These are phyloP conservation scores for Nymphalis io DNA, from an alignment of 1,140 invertebrate genomes.

Conservation along the genomic window DNA sequence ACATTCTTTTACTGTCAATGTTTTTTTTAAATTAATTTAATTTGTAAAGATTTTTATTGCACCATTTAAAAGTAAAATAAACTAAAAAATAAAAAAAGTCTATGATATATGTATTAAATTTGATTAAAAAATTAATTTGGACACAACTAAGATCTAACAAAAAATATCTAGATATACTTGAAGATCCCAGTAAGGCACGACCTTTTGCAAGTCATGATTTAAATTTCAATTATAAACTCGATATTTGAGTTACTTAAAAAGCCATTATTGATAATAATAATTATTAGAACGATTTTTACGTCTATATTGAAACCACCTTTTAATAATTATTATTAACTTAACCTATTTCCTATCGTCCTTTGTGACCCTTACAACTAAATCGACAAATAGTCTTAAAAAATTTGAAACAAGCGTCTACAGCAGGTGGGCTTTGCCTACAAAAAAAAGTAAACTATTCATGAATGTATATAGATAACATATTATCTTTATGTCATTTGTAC, in stretches of 20 bases:
- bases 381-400: background rate
- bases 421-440: background rate
- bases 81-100: no score
- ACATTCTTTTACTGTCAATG: no score
- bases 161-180: conserved; percentile 6
- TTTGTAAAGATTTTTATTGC: no score
- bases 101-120: no score
- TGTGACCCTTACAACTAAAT: conserved; percentile 15
- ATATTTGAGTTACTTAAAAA: background rate
- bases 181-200: background rate
- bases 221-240: background rate
- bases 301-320: background rate
- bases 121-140: background rate
- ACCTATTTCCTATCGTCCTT: conserved; percentile 19
- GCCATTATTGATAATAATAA: background rate
- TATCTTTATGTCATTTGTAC: background rate
- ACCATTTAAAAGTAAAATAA: no score
- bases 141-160: conserved; percentile 9
- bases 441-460: background rate
- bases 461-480: background rate
- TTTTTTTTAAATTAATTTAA: no score
- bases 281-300: background rate
- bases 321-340: conserved; percentile 4
- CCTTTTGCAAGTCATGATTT: background rate
- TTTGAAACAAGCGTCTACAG: background rate